These are phyloP conservation scores for Potamarius usumacintae DNA, from an alignment of 2,113 vertebrate genomes.

Conservation along the genomic window DNA sequence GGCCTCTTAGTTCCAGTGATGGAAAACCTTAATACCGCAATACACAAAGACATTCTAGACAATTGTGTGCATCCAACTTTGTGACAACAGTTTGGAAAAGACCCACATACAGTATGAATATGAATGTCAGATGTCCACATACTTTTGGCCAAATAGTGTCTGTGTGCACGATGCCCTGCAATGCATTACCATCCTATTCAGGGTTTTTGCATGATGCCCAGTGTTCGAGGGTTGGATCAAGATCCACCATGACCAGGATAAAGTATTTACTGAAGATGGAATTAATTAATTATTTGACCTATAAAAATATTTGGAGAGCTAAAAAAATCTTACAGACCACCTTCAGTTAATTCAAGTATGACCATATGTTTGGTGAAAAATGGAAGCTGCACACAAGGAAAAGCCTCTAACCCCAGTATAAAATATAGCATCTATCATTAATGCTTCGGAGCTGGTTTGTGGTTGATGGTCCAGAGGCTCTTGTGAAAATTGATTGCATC, in stretches of 20 bases:
- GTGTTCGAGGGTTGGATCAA: neutral
- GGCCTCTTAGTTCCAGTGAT: neutral
- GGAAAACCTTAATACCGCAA: neutral
- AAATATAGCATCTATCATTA: neutral
- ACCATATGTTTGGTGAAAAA: neutral
- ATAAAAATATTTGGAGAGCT: neutral
- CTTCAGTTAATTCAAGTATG: neutral
- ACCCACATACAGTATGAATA: neutral
- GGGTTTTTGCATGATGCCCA: neutral
- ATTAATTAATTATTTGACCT: neutral
- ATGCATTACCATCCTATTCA: neutral
- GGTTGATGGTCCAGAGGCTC: neutral
- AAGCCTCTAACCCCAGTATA: neutral
- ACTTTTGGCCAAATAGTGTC: neutral
- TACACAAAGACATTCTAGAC: neutral
- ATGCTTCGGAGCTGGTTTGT: neutral
- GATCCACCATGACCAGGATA: neutral
- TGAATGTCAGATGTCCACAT: neutral
- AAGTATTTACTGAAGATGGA: neutral
- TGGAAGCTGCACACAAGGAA: neutral
- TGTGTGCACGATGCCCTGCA: neutral
- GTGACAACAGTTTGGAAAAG: neutral
- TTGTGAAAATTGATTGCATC: constrained; percentile 9
- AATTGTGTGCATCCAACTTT: neutral
- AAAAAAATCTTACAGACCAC: neutral